Evolutionary conservation across 1,140 invertebrate genomes (phyloP).

Genomic region (Oscheius sp.): DNA sequence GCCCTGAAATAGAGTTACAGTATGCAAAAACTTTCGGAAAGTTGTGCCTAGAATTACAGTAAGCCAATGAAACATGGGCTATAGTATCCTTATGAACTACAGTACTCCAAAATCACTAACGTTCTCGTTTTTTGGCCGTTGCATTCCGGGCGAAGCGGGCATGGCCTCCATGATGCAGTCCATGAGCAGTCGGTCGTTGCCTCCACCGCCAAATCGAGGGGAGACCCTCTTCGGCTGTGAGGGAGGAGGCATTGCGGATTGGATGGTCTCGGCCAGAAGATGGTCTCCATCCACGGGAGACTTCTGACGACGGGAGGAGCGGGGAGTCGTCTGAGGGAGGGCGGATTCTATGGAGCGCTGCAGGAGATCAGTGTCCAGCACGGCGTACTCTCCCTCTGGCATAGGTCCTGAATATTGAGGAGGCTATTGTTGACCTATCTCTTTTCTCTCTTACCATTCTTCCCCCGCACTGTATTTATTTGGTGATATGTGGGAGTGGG

Average conservation of each 20-base stretch:
- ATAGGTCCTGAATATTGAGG: no score
- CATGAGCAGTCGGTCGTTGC: neutral
- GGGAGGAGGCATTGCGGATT: conserved; percentile 1
- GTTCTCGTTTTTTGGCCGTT: neutral
- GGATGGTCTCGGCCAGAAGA: conserved; percentile 1
- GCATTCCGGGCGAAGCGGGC: neutral
- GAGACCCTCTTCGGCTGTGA: neutral
- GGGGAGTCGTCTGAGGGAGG: neutral
- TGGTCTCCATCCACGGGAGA: neutral
- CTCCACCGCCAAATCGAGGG: neutral
- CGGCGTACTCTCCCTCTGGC: neutral
- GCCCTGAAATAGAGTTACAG: conserved; percentile 1
- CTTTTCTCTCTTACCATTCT: no score
- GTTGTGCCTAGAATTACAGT: neutral
- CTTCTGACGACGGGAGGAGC: neutral
- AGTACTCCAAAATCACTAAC: neutral
- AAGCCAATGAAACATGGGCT: neutral
- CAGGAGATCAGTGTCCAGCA: neutral
- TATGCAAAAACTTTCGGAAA: no score
- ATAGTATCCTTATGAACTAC: neutral
- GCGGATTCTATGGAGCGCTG: neutral
- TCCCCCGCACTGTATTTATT: no score
- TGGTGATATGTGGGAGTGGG: neutral
- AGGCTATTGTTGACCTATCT: no score
- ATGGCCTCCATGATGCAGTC: neutral